Conservation (phyloP, 2,797 vertebrate genomes). For the Nasua narica region DNA sequence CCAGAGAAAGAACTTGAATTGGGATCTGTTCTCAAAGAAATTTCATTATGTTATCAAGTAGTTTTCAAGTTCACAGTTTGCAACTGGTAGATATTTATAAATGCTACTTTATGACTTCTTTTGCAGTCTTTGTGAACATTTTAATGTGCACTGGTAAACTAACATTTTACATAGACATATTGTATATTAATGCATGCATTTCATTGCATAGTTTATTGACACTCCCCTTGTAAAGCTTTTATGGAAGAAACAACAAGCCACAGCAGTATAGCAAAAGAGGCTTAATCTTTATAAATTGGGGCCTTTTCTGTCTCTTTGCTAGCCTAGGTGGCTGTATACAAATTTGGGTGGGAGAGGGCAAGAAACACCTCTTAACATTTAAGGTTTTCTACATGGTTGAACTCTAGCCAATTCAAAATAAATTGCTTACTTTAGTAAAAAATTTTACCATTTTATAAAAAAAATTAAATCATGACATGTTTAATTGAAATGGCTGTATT, state of each 20-base stretch:
- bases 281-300: slow-evolving; percentile 73
- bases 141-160: slow-evolving; percentile 55
- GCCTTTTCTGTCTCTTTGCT: slow-evolving; percentile 77
- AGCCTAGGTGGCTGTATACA: slow-evolving; percentile 68
- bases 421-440: slow-evolving; percentile 91
- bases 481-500: slow-evolving; percentile 91
- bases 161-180: neutral
- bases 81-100: neutral
- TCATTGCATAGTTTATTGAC: slow-evolving; percentile 46
- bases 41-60: neutral
- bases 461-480: slow-evolving; percentile 86
- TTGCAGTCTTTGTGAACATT: slow-evolving; percentile 62
- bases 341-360: slow-evolving; percentile 58
- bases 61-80: neutral
- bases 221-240: slow-evolving; percentile 70
- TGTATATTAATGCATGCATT: slow-evolving; percentile 57
- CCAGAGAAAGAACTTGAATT: slow-evolving; percentile 48
- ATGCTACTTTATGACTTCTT: slow-evolving; percentile 58
- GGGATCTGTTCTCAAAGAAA: slow-evolving; percentile 24
- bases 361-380: slow-evolving; percentile 75
- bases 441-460: slow-evolving; percentile 96
- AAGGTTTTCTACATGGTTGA: slow-evolving; percentile 84
- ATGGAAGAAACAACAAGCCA: slow-evolving; percentile 69
- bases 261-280: slow-evolving; percentile 78
- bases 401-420: slow-evolving; percentile 82